These are phyloP conservation scores for Camelus bactrianus DNA, from an alignment of 2,113 vertebrate species.

Conservation along the genomic window DNA sequence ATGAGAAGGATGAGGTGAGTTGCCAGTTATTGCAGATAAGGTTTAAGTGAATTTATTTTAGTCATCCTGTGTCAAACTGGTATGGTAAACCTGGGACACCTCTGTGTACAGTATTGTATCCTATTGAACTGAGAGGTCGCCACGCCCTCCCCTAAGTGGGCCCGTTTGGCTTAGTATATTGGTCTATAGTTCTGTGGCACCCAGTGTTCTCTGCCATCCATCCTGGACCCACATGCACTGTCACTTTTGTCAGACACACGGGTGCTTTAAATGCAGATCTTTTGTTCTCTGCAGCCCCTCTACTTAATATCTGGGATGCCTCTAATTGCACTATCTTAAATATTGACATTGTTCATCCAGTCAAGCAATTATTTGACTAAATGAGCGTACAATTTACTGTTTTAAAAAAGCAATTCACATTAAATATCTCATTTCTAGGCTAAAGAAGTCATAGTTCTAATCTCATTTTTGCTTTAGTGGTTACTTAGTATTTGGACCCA, in stretches of 20 bases:
- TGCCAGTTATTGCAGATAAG: background rate
- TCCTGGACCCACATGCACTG: background rate
- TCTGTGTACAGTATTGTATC: background rate
- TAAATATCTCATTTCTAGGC: conserved; percentile 1
- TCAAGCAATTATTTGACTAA: background rate
- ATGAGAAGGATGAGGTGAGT: conserved; percentile 97
- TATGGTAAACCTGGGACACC: too few relatives aligned
- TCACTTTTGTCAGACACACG: background rate
- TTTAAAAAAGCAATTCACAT: background rate
- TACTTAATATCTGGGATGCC: background rate
- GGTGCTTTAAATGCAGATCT: background rate
- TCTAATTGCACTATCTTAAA: background rate
- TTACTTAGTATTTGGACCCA: background rate
- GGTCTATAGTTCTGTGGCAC: background rate
- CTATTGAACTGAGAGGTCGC: background rate
- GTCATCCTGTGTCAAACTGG: background rate
- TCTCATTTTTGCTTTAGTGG: conserved; percentile 10
- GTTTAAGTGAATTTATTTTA: background rate
- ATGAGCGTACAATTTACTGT: background rate
- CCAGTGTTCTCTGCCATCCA: background rate
- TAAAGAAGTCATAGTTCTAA: background rate
- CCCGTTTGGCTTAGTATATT: background rate
- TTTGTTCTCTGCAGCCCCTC: background rate
- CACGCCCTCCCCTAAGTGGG: fast-evolving
- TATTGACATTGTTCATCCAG: background rate